Percentiles rank a stretch among this genome's conserved stretches.
Conservation (phyloP, 2,797 vertebrate species). For the Aquila chrysaetos region DNA sequence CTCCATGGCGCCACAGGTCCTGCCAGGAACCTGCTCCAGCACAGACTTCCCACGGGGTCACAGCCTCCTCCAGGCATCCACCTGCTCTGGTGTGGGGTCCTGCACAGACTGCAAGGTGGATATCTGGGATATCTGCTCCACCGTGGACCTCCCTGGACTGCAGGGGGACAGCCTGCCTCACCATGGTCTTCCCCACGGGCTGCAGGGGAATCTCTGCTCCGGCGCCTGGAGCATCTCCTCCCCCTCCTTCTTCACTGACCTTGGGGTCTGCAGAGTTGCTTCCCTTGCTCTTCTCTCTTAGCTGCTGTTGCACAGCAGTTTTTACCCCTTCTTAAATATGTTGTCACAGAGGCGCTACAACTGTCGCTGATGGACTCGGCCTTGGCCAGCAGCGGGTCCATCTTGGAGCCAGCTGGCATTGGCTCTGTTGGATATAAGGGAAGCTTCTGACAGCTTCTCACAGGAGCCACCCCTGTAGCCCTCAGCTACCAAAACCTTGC, state of each 20-base stretch:
- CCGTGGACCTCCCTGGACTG: not conserved
- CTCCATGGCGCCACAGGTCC: not conserved
- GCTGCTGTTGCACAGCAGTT: not conserved
- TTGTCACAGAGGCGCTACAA: not conserved
- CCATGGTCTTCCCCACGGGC: not conserved
- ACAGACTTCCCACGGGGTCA: accelerated
- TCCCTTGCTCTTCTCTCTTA: not conserved
- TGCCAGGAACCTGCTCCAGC: not conserved
- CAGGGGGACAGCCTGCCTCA: not conserved
- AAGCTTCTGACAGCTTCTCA: not conserved
- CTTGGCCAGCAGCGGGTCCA: accelerated
- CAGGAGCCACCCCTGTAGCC: not conserved
- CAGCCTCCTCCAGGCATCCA: not conserved
- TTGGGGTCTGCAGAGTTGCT: not conserved
- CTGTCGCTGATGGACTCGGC: accelerated
- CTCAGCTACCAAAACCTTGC: not conserved
- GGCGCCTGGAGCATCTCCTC: accelerated
- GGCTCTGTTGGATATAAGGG: accelerated
- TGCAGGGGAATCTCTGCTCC: not conserved
- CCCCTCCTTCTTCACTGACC: not conserved
- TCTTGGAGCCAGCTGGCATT: not conserved
- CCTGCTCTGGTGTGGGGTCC: accelerated
- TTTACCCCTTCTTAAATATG: not conserved
- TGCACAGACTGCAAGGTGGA: not conserved
- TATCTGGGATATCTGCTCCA: not conserved